phyloP scores from a whole-genome alignment of 2,113 vertebrate genomes.

The Rallus limicola region DNA sequence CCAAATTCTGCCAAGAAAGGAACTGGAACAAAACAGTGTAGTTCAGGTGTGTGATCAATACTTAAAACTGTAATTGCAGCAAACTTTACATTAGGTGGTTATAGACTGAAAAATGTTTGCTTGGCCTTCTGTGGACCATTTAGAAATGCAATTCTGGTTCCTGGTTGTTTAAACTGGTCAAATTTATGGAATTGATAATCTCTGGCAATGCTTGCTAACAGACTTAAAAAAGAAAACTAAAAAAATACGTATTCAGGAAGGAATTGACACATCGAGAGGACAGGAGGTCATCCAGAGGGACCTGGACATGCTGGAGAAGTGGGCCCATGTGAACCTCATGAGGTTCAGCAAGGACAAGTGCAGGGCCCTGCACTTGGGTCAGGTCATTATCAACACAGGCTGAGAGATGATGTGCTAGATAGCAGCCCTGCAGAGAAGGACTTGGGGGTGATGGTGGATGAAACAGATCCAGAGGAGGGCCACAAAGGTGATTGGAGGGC shows the following conservation, averaged over 20 bases:
- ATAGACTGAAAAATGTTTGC: background rate
- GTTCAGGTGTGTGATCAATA: background rate
- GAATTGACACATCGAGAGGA: background rate
- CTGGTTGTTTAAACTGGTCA: background rate
- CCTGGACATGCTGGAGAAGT: no score
- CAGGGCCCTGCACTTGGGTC: no score
- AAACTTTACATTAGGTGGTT: background rate
- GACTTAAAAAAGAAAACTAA: background rate
- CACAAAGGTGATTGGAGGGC: no score
- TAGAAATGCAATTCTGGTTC: background rate
- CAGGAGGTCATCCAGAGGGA: no score
- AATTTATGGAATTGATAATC: background rate
- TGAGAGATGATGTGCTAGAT: no score
- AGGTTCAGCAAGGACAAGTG: no score
- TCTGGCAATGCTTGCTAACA: background rate
- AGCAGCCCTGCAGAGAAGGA: no score
- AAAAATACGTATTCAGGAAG: background rate
- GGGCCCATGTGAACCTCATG: no score
- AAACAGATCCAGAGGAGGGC: no score
- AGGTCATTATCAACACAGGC: no score
- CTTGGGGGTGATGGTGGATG: no score
- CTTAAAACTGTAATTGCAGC: background rate
- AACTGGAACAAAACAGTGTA: background rate
- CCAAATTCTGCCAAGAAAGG: background rate
- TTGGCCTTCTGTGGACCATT: background rate